phyloP scores from a whole-genome alignment of 2,888 invertebrate species.

The Machimus atricapillus region DNA sequence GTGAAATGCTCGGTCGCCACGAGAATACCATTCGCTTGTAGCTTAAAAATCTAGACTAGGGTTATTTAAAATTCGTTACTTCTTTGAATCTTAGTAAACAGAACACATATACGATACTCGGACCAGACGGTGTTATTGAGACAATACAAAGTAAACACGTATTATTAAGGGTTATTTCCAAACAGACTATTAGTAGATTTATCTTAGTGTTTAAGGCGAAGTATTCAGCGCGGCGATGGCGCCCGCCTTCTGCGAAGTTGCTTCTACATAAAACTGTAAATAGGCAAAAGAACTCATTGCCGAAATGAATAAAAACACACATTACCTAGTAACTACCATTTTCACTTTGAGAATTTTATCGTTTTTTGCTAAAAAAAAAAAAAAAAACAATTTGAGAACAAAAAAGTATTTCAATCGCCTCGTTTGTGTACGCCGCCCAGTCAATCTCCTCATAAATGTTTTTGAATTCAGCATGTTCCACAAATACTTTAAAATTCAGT shows the following conservation, averaged over 20 bases:
- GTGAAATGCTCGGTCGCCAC: not conserved
- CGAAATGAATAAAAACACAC: not conserved
- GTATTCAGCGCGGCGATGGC: not conserved
- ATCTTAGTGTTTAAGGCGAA: conserved; percentile 4
- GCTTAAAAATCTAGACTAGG: not conserved
- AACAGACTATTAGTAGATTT: not conserved
- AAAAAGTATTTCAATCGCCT: not conserved
- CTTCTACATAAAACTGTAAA: not conserved
- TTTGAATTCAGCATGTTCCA: not conserved
- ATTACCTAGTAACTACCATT: not conserved
- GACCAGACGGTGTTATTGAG: conserved; percentile 33
- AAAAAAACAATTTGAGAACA: not conserved
- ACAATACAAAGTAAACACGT: conserved; percentile 21
- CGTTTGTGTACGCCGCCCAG: not conserved
- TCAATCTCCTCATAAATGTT: not conserved
- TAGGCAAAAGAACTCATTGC: not conserved
- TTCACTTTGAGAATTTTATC: not conserved
- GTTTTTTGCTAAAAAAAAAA: not conserved
- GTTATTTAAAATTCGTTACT: conserved; percentile 10
- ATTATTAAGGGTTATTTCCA: conserved; percentile 18
- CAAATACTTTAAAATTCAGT: not conserved
- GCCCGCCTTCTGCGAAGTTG: not conserved
- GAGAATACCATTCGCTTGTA: not conserved
- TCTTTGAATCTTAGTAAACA: conserved; percentile 4
- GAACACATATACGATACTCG: conserved; percentile 11